Conservation (phyloP, 2,888 invertebrate species). For the Leptinotarsa tumamoca region DNA sequence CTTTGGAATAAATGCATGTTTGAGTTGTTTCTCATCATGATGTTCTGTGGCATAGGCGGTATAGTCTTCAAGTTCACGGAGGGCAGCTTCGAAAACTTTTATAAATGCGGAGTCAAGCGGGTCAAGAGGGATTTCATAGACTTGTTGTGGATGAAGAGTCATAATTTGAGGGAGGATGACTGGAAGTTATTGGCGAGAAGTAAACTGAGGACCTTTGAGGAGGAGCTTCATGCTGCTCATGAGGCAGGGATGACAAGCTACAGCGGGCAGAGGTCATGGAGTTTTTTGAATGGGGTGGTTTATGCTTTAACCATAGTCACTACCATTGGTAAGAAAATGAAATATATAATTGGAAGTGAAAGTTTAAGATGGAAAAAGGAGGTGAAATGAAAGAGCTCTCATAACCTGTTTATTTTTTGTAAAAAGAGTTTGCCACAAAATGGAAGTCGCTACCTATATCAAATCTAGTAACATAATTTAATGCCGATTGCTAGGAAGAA, state of each 20-base stretch:
- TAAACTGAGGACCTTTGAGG: constrained; percentile 86
- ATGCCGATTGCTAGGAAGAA: no score
- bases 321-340: constrained; percentile 82
- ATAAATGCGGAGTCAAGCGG: constrained; percentile 88
- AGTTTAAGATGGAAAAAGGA: no score
- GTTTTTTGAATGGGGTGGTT: constrained; percentile 86
- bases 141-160: constrained; percentile 83
- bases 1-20: constrained; percentile 77
- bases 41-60: constrained; percentile 82
- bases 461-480: no score
- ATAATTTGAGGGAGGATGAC: constrained; percentile 86
- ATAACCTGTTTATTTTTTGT: no score
- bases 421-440: no score
- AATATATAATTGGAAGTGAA: background rate
- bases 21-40: constrained; percentile 76
- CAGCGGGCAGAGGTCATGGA: constrained; percentile 88
- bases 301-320: constrained; percentile 89
- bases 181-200: constrained; percentile 89
- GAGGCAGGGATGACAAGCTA: constrained; percentile 87
- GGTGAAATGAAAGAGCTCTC: no score
- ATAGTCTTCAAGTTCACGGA: constrained; percentile 85
- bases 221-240: constrained; percentile 85
- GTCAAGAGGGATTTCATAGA: constrained; percentile 90
- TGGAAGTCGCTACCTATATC: no score
- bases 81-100: constrained; percentile 86